These are phyloP conservation scores for Camponotus vicinus DNA, from an alignment of 1,140 invertebrate genomes.

Conservation along the genomic window DNA sequence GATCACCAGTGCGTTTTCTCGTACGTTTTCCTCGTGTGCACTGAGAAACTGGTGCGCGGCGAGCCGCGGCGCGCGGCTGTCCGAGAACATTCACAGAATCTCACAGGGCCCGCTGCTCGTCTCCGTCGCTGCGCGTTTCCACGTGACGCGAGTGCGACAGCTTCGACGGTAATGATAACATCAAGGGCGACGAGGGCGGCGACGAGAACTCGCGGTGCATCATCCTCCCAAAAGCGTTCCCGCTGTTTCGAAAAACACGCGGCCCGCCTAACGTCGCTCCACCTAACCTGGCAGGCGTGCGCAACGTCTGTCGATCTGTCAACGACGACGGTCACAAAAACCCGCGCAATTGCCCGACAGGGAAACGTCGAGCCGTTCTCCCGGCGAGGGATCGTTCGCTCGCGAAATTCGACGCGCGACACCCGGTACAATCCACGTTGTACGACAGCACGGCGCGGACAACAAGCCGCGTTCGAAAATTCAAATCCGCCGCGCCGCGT, in stretches of 20 bases:
- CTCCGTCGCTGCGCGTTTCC: constrained; percentile 70
- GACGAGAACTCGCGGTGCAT: constrained; percentile 51
- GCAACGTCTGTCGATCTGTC: constrained; percentile 40
- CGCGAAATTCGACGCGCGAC: not conserved
- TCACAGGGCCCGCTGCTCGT: constrained; percentile 63
- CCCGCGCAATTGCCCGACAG: constrained; percentile 62
- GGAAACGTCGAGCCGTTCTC: constrained; percentile 35
- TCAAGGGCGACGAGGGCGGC: not conserved
- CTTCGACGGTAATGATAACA: not conserved
- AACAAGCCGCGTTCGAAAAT: constrained; percentile 68
- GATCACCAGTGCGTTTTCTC: constrained; percentile 62
- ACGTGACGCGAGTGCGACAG: constrained; percentile 43
- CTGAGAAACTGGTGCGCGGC: constrained; percentile 71
- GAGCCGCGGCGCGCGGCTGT: constrained; percentile 72
- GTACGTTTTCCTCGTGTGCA: constrained; percentile 74
- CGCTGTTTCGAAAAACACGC: constrained; percentile 75
- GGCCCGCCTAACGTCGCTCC: constrained; percentile 58
- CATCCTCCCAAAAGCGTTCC: constrained; percentile 31
- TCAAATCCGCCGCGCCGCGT: constrained; percentile 70
- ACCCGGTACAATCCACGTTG: not conserved
- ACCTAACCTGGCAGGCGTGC: constrained; percentile 80
- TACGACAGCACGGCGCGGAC: constrained; percentile 14
- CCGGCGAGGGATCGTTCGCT: not conserved
- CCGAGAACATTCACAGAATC: constrained; percentile 73
- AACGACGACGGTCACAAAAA: constrained; percentile 28